A percentile compares a stretch with the other conserved stretches of the same genome.
Conservation (phyloP, 2,797 vertebrate species). For the Gymnothorax javanicus region DNA sequence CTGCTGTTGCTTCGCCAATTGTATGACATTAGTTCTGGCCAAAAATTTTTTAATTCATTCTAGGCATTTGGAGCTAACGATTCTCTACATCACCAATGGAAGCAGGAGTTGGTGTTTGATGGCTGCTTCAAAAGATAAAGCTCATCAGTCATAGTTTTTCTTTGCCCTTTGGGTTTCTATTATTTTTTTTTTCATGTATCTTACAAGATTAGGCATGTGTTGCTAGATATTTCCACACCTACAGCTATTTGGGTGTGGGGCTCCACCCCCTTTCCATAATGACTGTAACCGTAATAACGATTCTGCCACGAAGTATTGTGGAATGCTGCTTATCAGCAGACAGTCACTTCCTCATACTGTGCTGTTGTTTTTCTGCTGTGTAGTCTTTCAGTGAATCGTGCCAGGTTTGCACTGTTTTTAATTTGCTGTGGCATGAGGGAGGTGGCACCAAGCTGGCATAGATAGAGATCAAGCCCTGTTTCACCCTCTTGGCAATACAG, state of each 20-base stretch:
- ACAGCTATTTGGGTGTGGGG: neutral
- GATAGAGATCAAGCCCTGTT: neutral
- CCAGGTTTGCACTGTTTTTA: neutral
- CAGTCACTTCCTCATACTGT: neutral
- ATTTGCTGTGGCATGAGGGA: too few species aligned
- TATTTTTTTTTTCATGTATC: neutral
- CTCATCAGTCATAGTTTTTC: neutral
- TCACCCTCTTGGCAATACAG: neutral
- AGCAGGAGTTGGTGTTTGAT: neutral
- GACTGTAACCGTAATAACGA: neutral
- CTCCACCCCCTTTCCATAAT: neutral
- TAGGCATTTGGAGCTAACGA: neutral
- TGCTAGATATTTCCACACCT: neutral
- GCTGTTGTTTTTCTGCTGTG: neutral
- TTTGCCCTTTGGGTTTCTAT: slow-evolving; percentile 7
- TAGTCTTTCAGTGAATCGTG: neutral
- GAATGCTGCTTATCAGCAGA: slow-evolving; percentile 3
- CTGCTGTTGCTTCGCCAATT: too few species aligned
- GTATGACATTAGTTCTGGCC: too few species aligned
- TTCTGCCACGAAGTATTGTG: neutral
- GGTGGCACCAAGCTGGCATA: neutral
- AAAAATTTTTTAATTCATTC: too few species aligned
- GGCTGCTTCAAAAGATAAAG: neutral
- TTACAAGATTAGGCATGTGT: neutral
- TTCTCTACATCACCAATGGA: neutral